These are phyloP conservation scores for Diglossa cyanea DNA, from an alignment of 2,797 vertebrate genomes.

Conservation along the genomic window DNA sequence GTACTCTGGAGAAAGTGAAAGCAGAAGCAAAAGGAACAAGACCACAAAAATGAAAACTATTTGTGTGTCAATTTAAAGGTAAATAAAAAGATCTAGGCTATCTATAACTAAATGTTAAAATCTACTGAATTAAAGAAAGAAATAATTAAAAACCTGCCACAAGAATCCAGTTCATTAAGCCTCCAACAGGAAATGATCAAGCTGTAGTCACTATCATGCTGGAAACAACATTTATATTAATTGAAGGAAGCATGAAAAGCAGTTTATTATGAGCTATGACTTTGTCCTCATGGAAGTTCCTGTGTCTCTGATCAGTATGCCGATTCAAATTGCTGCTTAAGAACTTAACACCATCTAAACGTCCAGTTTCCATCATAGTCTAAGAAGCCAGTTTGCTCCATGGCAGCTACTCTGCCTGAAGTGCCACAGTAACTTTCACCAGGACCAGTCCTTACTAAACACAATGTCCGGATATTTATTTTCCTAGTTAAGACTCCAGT, in stretches of 20 bases:
- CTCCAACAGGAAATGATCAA: neutral
- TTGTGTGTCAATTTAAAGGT: neutral
- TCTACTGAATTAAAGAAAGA: neutral
- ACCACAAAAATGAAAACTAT: neutral
- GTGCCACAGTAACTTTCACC: neutral
- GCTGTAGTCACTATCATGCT: neutral
- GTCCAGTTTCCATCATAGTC: neutral
- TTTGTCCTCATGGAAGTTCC: neutral
- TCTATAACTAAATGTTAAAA: neutral
- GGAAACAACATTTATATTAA: neutral
- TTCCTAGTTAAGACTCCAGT: neutral
- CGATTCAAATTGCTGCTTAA: neutral
- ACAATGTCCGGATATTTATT: neutral
- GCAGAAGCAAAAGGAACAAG: neutral
- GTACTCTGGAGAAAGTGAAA: neutral
- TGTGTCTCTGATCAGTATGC: accelerated
- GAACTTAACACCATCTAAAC: neutral
- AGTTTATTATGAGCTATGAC: neutral
- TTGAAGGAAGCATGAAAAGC: neutral
- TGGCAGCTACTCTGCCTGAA: neutral
- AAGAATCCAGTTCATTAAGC: neutral
- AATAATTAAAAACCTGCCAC: neutral
- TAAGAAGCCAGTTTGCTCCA: neutral
- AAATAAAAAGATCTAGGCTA: neutral
- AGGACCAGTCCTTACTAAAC: neutral